phyloP scores from a whole-genome alignment of 1,140 invertebrate species.

The Drosophila busckii region DNA sequence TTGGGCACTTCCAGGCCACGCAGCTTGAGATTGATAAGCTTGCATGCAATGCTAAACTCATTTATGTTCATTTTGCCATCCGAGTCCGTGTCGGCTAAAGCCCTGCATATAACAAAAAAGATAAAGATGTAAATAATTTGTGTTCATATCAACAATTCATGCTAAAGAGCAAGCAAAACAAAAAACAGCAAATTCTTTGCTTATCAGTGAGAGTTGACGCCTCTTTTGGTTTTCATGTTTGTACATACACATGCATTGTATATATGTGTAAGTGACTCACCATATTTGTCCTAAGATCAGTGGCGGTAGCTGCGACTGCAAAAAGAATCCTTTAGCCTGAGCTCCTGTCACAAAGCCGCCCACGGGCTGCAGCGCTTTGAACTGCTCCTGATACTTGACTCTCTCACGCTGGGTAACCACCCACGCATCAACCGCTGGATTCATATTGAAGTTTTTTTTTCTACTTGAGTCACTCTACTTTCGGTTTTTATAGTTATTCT shows the following conservation, averaged over 20 bases:
- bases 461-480: conserved; percentile 15
- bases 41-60: conserved; percentile 98
- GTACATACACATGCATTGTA: no score
- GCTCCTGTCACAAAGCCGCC: conserved; percentile 95
- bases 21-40: conserved; percentile 96
- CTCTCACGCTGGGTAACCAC: conserved; percentile 92
- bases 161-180: conserved; percentile 16
- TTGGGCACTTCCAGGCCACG: conserved; percentile 94
- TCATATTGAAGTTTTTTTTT: conserved; percentile 46
- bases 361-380: conserved; percentile 90
- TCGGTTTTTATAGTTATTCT: conserved; percentile 3
- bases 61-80: conserved; percentile 98
- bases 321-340: conserved; percentile 95
- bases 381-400: conserved; percentile 94
- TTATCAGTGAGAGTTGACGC: conserved; percentile 19
- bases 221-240: background rate
- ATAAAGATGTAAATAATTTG: background rate
- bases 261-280: conserved; percentile 82
- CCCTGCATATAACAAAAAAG: conserved; percentile 82
- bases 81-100: conserved; percentile 94
- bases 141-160: conserved; percentile 7
- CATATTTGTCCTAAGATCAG: conserved; percentile 95
- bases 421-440: conserved; percentile 88
- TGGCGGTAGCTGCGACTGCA: conserved; percentile 94
- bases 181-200: conserved; percentile 10